A percentile compares a stretch with the other conserved stretches of the same genome.
Conservation (phyloP, 2,797 vertebrate genomes). For the Craterocephalus amniculus region DNA sequence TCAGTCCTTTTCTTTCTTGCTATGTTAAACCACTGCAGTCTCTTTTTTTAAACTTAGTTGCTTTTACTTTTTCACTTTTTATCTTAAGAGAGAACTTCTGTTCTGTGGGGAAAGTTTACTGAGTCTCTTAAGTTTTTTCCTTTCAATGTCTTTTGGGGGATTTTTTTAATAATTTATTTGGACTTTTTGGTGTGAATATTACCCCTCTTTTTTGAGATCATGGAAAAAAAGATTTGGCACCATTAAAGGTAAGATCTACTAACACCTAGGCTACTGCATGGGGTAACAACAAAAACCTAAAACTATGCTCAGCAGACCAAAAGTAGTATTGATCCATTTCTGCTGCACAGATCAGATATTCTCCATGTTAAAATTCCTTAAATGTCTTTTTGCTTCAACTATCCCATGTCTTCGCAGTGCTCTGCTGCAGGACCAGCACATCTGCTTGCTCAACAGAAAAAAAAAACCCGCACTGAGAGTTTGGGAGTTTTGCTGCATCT, state of each 20-base stretch:
- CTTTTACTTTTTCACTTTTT: conserved; percentile 34
- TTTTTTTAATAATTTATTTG: neutral
- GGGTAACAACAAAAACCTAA: conserved; percentile 15
- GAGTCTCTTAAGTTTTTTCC: neutral
- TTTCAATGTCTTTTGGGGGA: neutral
- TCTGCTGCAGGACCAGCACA: conserved; percentile 40
- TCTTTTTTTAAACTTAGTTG: neutral
- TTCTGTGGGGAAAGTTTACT: conserved; percentile 20
- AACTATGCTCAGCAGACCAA: conserved; percentile 1
- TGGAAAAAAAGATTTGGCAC: conserved; percentile 19
- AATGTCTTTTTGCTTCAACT: conserved; percentile 2
- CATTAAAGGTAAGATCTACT: conserved; percentile 67
- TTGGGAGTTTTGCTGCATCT: conserved; percentile 34
- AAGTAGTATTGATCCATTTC: neutral
- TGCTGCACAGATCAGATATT: conserved; percentile 6
- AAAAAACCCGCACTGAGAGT: conserved; percentile 33
- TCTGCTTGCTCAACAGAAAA: conserved; percentile 44
- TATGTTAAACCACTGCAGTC: conserved; percentile 40
- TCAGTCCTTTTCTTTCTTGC: conserved; percentile 21
- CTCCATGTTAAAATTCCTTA: neutral
- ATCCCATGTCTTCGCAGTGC: conserved; percentile 15
- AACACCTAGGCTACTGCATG: conserved; percentile 56
- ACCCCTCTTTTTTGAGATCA: conserved; percentile 25
- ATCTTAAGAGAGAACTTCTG: conserved; percentile 42
- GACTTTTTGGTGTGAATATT: neutral